phyloP scores from a whole-genome alignment of 2,113 vertebrate genomes.

The Melanotaenia duboulayi region DNA sequence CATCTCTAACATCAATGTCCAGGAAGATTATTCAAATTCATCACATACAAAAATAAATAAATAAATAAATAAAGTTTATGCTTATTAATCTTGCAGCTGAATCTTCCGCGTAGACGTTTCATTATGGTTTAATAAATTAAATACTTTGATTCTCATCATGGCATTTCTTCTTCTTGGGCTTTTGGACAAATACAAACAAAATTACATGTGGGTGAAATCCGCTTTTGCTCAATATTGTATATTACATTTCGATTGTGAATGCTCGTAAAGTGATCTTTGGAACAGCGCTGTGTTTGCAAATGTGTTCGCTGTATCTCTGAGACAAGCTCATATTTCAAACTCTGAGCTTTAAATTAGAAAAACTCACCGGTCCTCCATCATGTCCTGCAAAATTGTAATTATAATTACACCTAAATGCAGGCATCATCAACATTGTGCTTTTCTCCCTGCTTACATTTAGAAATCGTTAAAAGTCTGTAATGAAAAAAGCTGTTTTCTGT shows the following conservation, averaged over 20 bases:
- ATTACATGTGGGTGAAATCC: not conserved
- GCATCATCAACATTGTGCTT: constrained; percentile 4
- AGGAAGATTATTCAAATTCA: not conserved
- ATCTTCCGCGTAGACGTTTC: not conserved
- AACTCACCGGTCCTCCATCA: constrained; percentile 14
- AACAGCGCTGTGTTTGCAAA: not conserved
- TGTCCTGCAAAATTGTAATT: constrained; percentile 15
- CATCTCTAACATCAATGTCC: too few relatives aligned
- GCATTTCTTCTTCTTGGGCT: not conserved
- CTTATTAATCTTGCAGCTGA: not conserved
- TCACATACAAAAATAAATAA: not conserved
- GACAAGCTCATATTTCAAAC: constrained; percentile 24
- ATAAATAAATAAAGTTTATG: not conserved
- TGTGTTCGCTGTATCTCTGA: not conserved
- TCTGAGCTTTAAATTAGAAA: constrained; percentile 24
- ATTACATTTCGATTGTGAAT: constrained; percentile 3
- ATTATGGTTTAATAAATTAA: not conserved
- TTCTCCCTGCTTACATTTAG: not conserved
- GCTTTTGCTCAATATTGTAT: not conserved
- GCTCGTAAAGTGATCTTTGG: not conserved
- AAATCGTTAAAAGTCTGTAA: not conserved
- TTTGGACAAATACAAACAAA: not conserved
- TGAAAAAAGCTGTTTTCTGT: not conserved
- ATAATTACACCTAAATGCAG: constrained; percentile 21
- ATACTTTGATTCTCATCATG: not conserved